Percentiles rank a stretch among this genome's conserved stretches.
phyloP scores from a whole-genome alignment of 2,113 vertebrate genomes.

The Pundamilia nyererei region DNA sequence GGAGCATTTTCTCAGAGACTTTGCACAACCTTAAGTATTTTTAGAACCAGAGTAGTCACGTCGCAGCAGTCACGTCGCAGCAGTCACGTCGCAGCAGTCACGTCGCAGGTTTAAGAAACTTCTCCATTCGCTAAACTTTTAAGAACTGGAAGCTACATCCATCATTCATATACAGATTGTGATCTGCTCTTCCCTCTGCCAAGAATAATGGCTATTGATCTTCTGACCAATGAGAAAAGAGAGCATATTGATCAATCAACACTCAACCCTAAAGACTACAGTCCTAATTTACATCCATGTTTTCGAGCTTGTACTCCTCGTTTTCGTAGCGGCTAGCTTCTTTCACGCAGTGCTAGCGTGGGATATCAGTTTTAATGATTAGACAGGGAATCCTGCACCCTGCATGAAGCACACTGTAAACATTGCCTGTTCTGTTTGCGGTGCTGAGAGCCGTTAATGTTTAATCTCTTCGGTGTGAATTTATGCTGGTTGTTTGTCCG shows the following conservation, averaged over 20 bases:
- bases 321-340: fast-evolving
- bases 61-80: fast-evolving
- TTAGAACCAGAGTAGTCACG: neutral
- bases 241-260: neutral
- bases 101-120: neutral
- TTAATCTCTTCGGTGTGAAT: neutral
- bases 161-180: neutral
- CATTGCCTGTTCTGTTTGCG: neutral
- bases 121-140: neutral
- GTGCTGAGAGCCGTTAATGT: neutral
- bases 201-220: neutral
- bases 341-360: neutral
- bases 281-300: neutral
- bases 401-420: neutral
- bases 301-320: neutral
- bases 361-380: neutral
- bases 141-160: neutral
- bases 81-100: neutral
- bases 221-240: neutral
- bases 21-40: fast-evolving
- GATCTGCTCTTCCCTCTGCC: neutral
- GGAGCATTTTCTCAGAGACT: neutral
- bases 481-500: neutral
- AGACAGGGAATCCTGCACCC: neutral
- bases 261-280: neutral